Evolutionary conservation across 2,888 invertebrate genomes (phyloP).

Genomic region (Chironomus tentans): DNA sequence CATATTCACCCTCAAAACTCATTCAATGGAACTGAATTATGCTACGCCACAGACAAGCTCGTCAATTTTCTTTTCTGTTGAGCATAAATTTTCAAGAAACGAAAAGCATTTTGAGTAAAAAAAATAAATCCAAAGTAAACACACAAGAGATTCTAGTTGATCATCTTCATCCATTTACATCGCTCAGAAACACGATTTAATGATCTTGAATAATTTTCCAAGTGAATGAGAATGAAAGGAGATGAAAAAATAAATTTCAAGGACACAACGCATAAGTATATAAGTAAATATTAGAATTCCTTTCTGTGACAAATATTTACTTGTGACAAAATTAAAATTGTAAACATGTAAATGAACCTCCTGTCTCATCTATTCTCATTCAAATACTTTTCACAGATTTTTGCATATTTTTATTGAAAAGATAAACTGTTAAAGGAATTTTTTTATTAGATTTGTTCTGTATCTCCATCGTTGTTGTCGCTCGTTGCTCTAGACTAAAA

Average conservation of each 20-base stretch:
- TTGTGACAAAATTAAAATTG: constrained; percentile 4
- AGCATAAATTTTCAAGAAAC: too few species aligned
- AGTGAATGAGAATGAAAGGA: too few species aligned
- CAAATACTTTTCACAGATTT: background rate
- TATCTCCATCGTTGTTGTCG: too few species aligned
- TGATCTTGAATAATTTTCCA: too few species aligned
- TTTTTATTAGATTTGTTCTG: too few species aligned
- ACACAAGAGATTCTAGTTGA: too few species aligned
- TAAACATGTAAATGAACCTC: constrained; percentile 1
- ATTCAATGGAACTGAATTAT: background rate
- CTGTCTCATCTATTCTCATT: background rate
- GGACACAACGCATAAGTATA: background rate
- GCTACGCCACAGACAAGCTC: background rate
- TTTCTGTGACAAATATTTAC: background rate
- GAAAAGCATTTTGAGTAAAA: too few species aligned
- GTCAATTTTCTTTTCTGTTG: too few species aligned
- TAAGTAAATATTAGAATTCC: background rate
- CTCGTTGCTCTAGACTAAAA: too few species aligned
- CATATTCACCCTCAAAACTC: background rate
- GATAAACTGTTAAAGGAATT: background rate
- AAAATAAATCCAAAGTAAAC: too few species aligned
- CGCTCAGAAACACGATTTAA: too few species aligned
- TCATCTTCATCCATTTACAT: too few species aligned
- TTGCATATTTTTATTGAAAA: background rate
- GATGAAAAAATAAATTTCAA: background rate